Base-by-base conservation (phyloP, 2,797 vertebrate genomes). In the Anomalospiza imberbis region DNA sequence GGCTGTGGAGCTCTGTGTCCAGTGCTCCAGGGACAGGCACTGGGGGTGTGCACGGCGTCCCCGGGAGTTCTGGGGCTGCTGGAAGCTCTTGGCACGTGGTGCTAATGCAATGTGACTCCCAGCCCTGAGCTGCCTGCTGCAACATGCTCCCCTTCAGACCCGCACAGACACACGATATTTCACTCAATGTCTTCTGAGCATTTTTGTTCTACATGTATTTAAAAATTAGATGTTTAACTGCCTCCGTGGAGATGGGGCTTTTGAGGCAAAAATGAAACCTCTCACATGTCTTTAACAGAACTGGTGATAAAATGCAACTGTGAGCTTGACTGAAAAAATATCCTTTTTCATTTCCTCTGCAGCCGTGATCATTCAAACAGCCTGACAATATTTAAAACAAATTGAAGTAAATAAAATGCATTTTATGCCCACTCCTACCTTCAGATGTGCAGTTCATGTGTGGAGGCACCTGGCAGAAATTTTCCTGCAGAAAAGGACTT, bases 111-210 rank as follows among this genome's bases (percentile, higher is more conserved):
- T 53, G 86, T 85, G 88, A 90, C 86, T 94, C 70, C 77, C 42
- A 55, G 77, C 81, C 31, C 88, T 1, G 5, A 0, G 2, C 75
- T 80, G 87, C 89, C 82, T 89, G 63, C 91, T 34, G 75, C 89
- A 93, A 55, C 89, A 61, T n/a, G 90, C 86, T 87, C 90, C 67
- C 77, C 85, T 94, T 90, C 95, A 63, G 85, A 54, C 80, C 20
- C 4, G 4, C 63, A 54, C 71, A 92, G 77, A 66, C 8, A 21
- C 84, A 16, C 2, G 3, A 44, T 68, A 75, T 83, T 77, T 91
- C 91, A 91, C 68, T 88, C 66, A 10, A 2, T 54, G 70, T 65
- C 76, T 62, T 68, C n/a, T 2, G 57, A 91, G 62, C 10, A 40
- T 68, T 85, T 88, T 73, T 83, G 65, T 85, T 84, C 76, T 62